Percentiles rank a stretch among this genome's conserved stretches.
These are phyloP conservation scores for Lytechinus pictus DNA, from an alignment of 35 echinoderm and acorn worm genomes.

Conservation along the genomic window DNA sequence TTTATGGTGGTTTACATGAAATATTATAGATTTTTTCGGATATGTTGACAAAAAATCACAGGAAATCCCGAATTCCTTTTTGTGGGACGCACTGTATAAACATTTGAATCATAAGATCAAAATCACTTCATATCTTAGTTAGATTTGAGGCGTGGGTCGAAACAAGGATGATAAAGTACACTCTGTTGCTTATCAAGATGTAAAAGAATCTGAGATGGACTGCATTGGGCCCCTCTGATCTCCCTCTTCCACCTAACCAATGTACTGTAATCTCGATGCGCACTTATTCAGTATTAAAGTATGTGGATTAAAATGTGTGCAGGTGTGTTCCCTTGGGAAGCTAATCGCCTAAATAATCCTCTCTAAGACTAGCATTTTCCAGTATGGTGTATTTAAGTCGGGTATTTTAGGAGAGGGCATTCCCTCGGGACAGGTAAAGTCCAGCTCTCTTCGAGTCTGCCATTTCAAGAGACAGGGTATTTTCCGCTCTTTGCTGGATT, in stretches of 20 bases:
- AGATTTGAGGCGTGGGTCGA: too few relatives aligned
- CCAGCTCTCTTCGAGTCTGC: not conserved
- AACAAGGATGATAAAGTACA: too few relatives aligned
- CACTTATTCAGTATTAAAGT: not conserved
- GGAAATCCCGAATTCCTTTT: too few relatives aligned
- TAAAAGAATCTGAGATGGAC: too few relatives aligned
- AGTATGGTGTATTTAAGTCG: not conserved
- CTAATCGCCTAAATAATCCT: too few relatives aligned
- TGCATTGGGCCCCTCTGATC: not conserved
- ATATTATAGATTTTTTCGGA: too few relatives aligned
- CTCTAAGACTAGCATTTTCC: not conserved
- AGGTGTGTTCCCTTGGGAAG: too few relatives aligned
- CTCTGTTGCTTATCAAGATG: too few relatives aligned
- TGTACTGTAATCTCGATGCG: not conserved
- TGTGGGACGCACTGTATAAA: not conserved
- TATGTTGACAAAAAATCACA: too few relatives aligned
- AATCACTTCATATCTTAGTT: not conserved
- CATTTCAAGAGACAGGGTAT: not conserved
- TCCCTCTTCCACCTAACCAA: not conserved
- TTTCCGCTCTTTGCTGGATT: not conserved
- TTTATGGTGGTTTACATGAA: too few relatives aligned
- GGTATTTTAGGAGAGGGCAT: not conserved
- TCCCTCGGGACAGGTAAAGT: not conserved
- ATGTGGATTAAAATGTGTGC: too few relatives aligned
- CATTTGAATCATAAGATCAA: not conserved